Evolutionary conservation across 1,140 invertebrate genomes (phyloP).

Genomic region (Bombus cullumanus): DNA sequence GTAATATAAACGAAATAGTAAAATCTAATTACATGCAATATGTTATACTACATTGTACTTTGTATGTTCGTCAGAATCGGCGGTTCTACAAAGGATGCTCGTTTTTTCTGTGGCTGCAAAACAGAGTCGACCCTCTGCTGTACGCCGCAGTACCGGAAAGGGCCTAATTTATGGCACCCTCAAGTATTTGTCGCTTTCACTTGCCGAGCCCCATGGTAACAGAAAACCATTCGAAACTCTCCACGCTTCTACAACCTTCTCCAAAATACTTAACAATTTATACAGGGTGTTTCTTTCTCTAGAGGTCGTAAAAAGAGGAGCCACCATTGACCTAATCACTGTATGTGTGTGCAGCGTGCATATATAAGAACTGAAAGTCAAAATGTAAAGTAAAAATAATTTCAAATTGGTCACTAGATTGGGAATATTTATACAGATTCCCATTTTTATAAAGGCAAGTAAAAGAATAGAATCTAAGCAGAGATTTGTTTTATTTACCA

Average conservation of each 20-base stretch:
- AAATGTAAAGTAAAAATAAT: too few species aligned
- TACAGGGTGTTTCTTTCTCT: too few species aligned
- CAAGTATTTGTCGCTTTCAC: not conserved
- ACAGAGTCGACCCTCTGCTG: not conserved
- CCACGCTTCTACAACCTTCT: not conserved
- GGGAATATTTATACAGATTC: too few species aligned
- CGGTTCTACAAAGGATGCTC: not conserved
- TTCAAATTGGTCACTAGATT: too few species aligned
- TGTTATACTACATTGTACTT: not conserved
- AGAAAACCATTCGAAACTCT: not conserved
- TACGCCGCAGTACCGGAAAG: not conserved
- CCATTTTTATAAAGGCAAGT: too few species aligned
- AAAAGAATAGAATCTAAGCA: too few species aligned
- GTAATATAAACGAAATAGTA: not conserved
- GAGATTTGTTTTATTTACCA: too few species aligned
- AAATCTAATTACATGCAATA: not conserved
- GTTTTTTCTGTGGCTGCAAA: not conserved
- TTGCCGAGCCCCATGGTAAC: not conserved
- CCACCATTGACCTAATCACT: too few species aligned
- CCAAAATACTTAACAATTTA: not conserved
- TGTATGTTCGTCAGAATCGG: too few species aligned
- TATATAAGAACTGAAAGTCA: too few species aligned
- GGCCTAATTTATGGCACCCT: not conserved
- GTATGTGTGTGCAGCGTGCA: too few species aligned
- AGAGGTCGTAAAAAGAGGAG: too few species aligned